These are phyloP conservation scores for Drosophila hydei DNA, from an alignment of 1,140 invertebrate species.

Conservation along the genomic window DNA sequence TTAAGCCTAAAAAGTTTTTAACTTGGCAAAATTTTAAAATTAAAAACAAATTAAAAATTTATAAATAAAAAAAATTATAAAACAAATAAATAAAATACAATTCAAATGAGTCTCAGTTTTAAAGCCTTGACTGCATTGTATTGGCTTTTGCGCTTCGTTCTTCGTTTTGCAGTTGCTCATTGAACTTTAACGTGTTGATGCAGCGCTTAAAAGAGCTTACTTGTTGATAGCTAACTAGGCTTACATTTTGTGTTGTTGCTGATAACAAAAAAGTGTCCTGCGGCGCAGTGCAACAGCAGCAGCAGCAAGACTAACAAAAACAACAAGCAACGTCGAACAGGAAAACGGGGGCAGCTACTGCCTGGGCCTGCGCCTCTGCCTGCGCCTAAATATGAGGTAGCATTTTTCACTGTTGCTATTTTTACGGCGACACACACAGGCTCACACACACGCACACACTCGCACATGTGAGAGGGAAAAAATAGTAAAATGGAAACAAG, in stretches of 20 bases:
- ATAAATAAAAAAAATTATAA: no score
- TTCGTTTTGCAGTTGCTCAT: neutral
- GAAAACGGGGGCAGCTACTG: constrained; percentile 7
- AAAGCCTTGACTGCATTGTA: no score
- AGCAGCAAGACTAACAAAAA: neutral
- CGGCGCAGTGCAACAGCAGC: neutral
- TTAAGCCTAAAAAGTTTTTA: no score
- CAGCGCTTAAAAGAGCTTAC: constrained; percentile 7
- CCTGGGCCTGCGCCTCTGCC: constrained; percentile 12
- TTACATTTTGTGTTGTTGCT: neutral
- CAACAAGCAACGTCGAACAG: neutral
- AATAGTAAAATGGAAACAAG: constrained; percentile 79
- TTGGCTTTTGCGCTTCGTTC: neutral
- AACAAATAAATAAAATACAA: no score
- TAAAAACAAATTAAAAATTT: no score
- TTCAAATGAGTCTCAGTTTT: no score
- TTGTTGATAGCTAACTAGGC: constrained; percentile 5
- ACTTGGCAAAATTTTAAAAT: no score
- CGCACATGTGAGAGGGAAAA: constrained; percentile 19
- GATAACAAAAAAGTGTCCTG: constrained; percentile 24
- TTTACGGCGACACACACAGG: no score
- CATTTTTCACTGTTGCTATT: constrained; percentile 55
- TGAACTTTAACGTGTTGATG: neutral
- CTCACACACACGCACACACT: constrained; percentile 9
- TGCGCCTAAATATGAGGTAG: constrained; percentile 38